Base-by-base conservation (phyloP, 1,140 invertebrate genomes). In the Ceratosolen fusciceps region DNA sequence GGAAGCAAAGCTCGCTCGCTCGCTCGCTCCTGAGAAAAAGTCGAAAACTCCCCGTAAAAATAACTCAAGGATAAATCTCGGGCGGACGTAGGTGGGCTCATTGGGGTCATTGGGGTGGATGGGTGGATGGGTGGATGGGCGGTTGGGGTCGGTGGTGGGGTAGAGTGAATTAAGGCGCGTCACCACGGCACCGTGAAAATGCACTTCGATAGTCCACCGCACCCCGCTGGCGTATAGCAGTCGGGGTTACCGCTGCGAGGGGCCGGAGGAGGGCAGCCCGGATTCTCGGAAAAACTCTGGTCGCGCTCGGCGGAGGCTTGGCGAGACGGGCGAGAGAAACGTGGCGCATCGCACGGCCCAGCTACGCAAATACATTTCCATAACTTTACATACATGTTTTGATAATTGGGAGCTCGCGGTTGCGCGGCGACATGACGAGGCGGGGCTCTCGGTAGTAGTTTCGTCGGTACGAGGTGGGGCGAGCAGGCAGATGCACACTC, bases 301-400 rank as follows among this genome's bases (percentile, higher is more conserved):
- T 85, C 83, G 84, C 83, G 84, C 83, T 84, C 81, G 77, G 80
- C 78, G 73, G 85, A 84, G 34, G 68, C n/a, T 65, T 81, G 83
- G 76, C 78, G 80, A 86, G 80, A 85, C 82, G 81, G 71, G n/a
- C 72, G 72, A 80, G 76, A 19, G 58, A 62, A 31, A 56, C 52
- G 52, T 19, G 56, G 34, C 79, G 82, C 85, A 83, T 83, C 85
- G 85, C 83, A 83, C n/a, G n/a, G 14, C 26, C 71, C 85, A 83
- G 84, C 80, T 79, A 74, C 56, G 80, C 83, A 86, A 87, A 87
- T 87, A 86, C 82, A 87, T 89, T 89, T 86, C 85, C 88, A 89
- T 90, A 89, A 87, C 78, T 90, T 89, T 87, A 88, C 87, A 89
- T 89, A 87, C 84, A 87, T 86, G 87, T 88, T 88, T 89, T 89